These are phyloP conservation scores for Leucophora obtusa DNA, from an alignment of 2,888 invertebrate species.

Conservation along the genomic window DNA sequence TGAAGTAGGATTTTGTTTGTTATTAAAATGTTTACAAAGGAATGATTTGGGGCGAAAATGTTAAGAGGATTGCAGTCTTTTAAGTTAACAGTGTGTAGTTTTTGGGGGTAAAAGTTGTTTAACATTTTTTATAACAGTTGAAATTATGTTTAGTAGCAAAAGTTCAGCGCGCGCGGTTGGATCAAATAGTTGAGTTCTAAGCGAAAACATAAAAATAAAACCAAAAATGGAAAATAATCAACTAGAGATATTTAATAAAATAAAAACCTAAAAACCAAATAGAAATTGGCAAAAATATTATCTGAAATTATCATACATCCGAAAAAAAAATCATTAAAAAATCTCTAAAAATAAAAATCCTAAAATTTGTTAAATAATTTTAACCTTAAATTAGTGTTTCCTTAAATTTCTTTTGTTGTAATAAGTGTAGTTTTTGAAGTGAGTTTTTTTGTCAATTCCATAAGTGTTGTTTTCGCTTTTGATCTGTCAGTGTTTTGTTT, in stretches of 20 bases:
- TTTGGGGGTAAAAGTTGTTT: conserved; percentile 51
- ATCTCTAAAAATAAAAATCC: background rate
- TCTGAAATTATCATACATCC: background rate
- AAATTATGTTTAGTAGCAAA: conserved; percentile 61
- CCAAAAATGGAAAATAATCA: background rate
- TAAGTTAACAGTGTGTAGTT: conserved; percentile 39
- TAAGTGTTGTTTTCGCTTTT: too few species aligned
- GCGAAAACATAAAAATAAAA: background rate
- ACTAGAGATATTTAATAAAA: background rate
- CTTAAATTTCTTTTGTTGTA: too few species aligned
- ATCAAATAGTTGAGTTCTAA: conserved; percentile 26
- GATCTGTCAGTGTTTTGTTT: too few species aligned
- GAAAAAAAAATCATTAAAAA: background rate
- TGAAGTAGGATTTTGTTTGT: too few species aligned
- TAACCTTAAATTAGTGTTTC: background rate
- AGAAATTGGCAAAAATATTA: background rate
- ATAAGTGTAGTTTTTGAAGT: background rate
- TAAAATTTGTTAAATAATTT: background rate
- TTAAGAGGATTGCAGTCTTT: conserved; percentile 35
- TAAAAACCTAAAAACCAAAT: background rate
- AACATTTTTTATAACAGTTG: conserved; percentile 32
- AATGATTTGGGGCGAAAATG: background rate
- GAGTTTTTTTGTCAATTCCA: background rate
- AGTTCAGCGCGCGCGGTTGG: conserved; percentile 65
- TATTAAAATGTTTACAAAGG: too few species aligned